phyloP scores from a whole-genome alignment of 2,113 vertebrate genomes.

The Amblyornis subalaris region DNA sequence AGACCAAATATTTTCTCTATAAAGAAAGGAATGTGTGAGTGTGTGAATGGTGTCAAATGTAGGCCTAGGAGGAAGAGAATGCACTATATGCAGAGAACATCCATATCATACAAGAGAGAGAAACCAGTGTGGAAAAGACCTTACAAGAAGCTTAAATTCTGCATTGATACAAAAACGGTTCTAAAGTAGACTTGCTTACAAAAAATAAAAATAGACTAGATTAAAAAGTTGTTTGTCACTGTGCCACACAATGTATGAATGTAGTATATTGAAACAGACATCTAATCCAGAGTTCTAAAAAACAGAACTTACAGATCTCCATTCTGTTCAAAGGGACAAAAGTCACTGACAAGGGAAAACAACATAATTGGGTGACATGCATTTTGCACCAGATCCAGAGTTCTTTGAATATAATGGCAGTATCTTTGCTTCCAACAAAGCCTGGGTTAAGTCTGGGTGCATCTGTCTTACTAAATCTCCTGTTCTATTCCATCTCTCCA shows the following conservation, averaged over 20 bases:
- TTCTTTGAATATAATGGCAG: not conserved
- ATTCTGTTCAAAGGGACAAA: not conserved
- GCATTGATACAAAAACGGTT: not conserved
- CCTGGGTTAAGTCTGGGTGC: not conserved
- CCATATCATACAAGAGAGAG: not conserved
- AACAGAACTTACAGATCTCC: not conserved
- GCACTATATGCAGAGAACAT: not conserved
- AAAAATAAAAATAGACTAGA: not conserved
- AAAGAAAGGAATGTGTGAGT: not conserved
- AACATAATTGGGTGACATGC: not conserved
- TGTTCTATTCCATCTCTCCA: not conserved
- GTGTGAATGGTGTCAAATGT: not conserved
- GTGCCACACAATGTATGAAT: not conserved
- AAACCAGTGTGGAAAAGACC: not conserved
- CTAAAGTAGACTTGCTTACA: not conserved
- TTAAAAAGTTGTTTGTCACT: not conserved
- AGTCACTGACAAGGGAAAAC: not conserved
- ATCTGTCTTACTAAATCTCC: not conserved
- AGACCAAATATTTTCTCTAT: not conserved
- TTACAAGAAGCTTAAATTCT: not conserved
- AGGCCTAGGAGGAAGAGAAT: not conserved
- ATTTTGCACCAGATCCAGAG: not conserved
- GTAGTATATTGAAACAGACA: not conserved
- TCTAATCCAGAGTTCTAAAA: not conserved
- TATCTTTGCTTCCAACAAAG: not conserved